Percentiles rank a stretch among this genome's conserved stretches.
Conservation (phyloP, 2,797 vertebrate species). For the Enteromius trimaculatus region DNA sequence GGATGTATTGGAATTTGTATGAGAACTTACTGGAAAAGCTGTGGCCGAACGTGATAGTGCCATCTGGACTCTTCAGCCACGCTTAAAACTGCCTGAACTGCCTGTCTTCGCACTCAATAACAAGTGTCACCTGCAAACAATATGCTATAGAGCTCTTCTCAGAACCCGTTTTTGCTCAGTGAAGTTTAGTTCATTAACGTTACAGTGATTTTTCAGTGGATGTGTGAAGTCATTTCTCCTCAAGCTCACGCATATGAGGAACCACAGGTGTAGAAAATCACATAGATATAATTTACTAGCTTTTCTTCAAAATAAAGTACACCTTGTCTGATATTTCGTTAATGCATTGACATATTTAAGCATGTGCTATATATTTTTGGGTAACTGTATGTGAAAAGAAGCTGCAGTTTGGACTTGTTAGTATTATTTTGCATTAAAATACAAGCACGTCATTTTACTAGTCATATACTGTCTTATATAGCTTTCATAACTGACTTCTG, state of each 20-base stretch:
- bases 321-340: not conserved
- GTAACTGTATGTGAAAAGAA: not conserved
- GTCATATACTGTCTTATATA: not conserved
- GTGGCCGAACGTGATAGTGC: not conserved
- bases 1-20: not conserved
- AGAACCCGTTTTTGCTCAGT: not conserved
- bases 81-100: not conserved
- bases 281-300: not conserved
- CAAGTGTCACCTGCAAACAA: not conserved
- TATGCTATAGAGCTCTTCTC: not conserved
- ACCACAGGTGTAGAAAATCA: not conserved
- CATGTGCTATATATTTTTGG: not conserved
- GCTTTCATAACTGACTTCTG: not conserved
- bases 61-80: not conserved
- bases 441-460: not conserved
- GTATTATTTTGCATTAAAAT: no score
- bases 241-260: not conserved
- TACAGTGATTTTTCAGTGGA: not conserved
- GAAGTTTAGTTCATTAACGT: not conserved
- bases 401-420: not conserved
- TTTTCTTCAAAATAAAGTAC: not conserved
- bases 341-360: not conserved
- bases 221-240: not conserved
- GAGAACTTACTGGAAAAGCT: not conserved
- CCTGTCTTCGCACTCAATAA: not conserved